Conservation (phyloP, 2,888 invertebrate genomes). For the Gortyna flavago region DNA sequence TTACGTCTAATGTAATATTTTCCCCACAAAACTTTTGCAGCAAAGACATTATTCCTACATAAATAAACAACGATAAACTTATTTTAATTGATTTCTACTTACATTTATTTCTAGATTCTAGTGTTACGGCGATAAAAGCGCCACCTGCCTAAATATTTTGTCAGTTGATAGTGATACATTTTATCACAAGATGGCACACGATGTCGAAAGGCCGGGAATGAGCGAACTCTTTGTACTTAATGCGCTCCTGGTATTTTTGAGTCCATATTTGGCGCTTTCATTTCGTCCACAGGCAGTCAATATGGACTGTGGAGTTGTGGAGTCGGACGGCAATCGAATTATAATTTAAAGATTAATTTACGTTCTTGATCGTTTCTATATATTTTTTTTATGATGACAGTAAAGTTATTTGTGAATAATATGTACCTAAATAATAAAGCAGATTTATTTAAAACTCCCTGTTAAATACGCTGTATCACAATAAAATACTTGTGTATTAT, state of each 20-base stretch:
- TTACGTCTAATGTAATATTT: slow-evolving; percentile 28
- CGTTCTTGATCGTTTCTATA: slow-evolving; percentile 13
- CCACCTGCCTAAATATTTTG: slow-evolving; percentile 62
- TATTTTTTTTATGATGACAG: neutral
- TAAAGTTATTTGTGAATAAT: neutral
- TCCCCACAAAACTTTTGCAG: slow-evolving; percentile 13
- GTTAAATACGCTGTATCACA: neutral
- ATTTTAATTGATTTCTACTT: neutral
- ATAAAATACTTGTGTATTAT: neutral
- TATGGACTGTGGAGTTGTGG: neutral
- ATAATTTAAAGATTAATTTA: slow-evolving; percentile 22
- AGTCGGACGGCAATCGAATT: slow-evolving; percentile 6
- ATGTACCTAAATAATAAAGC: neutral
- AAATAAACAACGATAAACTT: too few species aligned
- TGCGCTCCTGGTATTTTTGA: slow-evolving; percentile 83
- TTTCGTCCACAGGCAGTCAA: slow-evolving; percentile 49
- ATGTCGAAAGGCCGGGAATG: slow-evolving; percentile 40
- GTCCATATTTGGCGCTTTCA: slow-evolving; percentile 86
- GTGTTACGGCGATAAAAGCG: slow-evolving; percentile 48
- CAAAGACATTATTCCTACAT: neutral
- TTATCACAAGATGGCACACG: slow-evolving; percentile 73
- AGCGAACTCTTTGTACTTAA: slow-evolving; percentile 68
- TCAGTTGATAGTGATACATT: slow-evolving; percentile 50
- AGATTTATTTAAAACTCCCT: neutral
- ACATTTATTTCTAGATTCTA: neutral